These are phyloP conservation scores for Gallinago undulata DNA, from an alignment of 2,113 vertebrate genomes.

Conservation along the genomic window DNA sequence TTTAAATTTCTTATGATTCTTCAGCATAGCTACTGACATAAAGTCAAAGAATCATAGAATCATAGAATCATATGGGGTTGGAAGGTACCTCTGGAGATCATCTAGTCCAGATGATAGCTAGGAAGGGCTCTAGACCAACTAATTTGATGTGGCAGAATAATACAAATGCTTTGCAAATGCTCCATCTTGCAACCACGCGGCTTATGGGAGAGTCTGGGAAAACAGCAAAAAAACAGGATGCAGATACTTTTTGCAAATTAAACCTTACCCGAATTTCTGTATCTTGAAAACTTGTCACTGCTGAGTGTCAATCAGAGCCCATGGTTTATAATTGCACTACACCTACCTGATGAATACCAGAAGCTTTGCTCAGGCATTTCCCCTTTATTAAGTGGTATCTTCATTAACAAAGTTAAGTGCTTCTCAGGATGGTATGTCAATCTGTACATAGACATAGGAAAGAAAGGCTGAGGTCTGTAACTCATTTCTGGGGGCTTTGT, in stretches of 20 bases:
- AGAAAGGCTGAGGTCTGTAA: not conserved
- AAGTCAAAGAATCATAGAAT: not conserved
- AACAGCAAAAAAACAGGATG: not conserved
- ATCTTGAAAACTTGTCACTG: not conserved
- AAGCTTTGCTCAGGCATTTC: not conserved
- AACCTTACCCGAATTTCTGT: not conserved
- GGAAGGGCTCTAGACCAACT: not conserved
- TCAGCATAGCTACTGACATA: not conserved
- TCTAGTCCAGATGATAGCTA: not conserved
- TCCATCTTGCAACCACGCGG: not conserved
- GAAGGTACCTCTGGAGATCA: too few relatives aligned
- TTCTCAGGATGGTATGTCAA: not conserved
- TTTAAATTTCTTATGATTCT: not conserved
- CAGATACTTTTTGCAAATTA: not conserved
- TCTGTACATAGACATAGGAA: not conserved
- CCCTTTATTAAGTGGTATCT: not conserved
- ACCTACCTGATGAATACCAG: not conserved
- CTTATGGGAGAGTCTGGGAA: not conserved
- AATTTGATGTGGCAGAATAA: not conserved
- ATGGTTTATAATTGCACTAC: not conserved
- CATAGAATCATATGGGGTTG: too few relatives aligned
- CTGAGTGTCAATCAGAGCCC: not conserved
- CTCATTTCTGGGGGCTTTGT: not conserved
- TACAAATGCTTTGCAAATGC: not conserved
- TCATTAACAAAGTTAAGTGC: not conserved